Percentiles rank a stretch among this genome's conserved stretches.
Evolutionary conservation across 2,113 vertebrate species (phyloP).

Genomic region (Cisticola juncidis): DNA sequence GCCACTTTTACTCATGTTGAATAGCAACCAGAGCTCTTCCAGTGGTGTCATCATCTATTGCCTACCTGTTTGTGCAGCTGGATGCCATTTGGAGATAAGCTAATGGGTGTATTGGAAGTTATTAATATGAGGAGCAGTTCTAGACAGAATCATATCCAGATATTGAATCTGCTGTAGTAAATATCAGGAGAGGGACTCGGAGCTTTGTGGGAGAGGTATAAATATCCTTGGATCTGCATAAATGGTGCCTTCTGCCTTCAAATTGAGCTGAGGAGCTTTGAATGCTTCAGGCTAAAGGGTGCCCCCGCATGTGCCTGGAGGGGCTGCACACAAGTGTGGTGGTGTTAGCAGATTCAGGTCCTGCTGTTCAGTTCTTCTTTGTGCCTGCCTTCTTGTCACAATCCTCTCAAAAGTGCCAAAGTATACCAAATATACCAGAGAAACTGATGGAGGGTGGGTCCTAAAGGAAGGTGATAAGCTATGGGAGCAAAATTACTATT

Average conservation of each 20-base stretch:
- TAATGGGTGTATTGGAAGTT: neutral
- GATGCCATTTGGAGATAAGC: neutral
- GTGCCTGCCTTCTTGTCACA: neutral
- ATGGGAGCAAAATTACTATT: neutral
- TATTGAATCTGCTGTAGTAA: neutral
- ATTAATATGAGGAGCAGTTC: neutral
- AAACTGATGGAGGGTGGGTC: neutral
- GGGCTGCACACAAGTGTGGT: fast-evolving
- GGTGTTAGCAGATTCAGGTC: neutral
- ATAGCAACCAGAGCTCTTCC: neutral
- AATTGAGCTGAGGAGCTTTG: neutral
- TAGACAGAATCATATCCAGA: neutral
- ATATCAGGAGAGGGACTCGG: neutral
- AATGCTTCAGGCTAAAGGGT: neutral
- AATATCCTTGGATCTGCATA: neutral
- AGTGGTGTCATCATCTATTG: neutral
- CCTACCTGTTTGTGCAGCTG: neutral
- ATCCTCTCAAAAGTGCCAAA: neutral
- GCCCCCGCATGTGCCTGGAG: neutral
- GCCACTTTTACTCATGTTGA: neutral
- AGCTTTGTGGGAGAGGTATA: neutral
- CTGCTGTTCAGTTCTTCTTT: neutral
- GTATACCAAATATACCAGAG: neutral
- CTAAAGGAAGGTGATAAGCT: neutral
- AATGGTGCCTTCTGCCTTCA: neutral